Evolutionary conservation across 2,113 vertebrate genomes (phyloP).

Genomic region (Genyomyrus donnyi): DNA sequence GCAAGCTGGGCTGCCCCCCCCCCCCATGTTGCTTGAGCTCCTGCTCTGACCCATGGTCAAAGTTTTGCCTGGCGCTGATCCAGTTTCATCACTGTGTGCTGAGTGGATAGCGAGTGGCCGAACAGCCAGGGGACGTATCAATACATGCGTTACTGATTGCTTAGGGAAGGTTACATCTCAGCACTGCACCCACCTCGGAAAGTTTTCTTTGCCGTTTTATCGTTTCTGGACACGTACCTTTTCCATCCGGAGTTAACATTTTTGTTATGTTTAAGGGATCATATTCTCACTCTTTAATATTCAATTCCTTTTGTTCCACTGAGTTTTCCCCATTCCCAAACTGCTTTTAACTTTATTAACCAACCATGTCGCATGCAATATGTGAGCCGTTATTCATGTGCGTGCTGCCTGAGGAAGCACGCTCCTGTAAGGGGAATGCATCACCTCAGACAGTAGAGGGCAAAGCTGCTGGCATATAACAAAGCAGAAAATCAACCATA

Average conservation of each 20-base stretch:
- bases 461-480: conserved; percentile 26
- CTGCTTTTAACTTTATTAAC: conserved; percentile 32
- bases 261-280: not conserved
- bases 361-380: conserved; percentile 39
- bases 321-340: conserved; percentile 22
- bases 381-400: conserved; percentile 40
- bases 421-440: conserved; percentile 34
- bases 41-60: not conserved
- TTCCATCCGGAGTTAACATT: not conserved
- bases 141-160: not conserved
- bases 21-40: not conserved
- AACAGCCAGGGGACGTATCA: not conserved
- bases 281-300: conserved; percentile 5
- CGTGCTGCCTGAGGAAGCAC: conserved; percentile 37
- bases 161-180: not conserved
- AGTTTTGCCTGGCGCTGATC: not conserved
- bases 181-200: not conserved
- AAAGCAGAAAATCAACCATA: not conserved
- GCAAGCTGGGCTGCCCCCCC: not conserved
- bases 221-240: not conserved
- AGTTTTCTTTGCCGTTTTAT: not conserved
- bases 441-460: conserved; percentile 47
- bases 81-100: not conserved
- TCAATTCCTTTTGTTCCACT: conserved; percentile 12
- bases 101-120: not conserved